Evolutionary conservation across 2,113 vertebrate genomes (phyloP).

Genomic region (Syngnathus scovelli): DNA sequence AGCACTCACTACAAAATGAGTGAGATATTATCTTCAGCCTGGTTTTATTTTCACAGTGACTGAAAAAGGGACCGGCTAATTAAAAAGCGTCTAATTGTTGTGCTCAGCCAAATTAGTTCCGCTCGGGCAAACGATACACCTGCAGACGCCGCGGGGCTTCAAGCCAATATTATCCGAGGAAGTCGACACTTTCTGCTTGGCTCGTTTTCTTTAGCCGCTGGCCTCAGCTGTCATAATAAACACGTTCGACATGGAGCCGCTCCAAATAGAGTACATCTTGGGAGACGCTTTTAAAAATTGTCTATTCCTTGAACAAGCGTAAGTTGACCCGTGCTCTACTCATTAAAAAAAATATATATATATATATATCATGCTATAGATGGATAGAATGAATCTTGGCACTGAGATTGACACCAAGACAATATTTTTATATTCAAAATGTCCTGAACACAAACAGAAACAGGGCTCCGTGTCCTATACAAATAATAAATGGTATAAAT

Average conservation of each 20-base stretch:
- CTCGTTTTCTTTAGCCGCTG: slow-evolving; percentile 49
- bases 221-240: slow-evolving; percentile 56
- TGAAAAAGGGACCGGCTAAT: slow-evolving; percentile 20
- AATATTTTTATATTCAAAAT: too few species aligned
- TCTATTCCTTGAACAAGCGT: neutral
- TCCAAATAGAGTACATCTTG: neutral
- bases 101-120: slow-evolving; percentile 44
- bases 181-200: slow-evolving; percentile 34
- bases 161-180: slow-evolving; percentile 52
- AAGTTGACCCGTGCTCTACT: neutral
- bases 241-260: neutral
- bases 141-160: slow-evolving; percentile 31
- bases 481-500: too few species aligned
- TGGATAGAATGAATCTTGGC: too few species aligned
- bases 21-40: slow-evolving; percentile 15
- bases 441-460: too few species aligned
- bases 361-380: too few species aligned
- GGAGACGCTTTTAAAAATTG: neutral
- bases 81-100: slow-evolving; percentile 34
- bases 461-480: too few species aligned
- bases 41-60: slow-evolving; percentile 19
- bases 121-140: slow-evolving; percentile 38
- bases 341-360: neutral
- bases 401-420: too few species aligned
- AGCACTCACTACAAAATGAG: too few species aligned